Conservation (phyloP, 2,888 invertebrate species). For the Scaptomyza parva region DNA sequence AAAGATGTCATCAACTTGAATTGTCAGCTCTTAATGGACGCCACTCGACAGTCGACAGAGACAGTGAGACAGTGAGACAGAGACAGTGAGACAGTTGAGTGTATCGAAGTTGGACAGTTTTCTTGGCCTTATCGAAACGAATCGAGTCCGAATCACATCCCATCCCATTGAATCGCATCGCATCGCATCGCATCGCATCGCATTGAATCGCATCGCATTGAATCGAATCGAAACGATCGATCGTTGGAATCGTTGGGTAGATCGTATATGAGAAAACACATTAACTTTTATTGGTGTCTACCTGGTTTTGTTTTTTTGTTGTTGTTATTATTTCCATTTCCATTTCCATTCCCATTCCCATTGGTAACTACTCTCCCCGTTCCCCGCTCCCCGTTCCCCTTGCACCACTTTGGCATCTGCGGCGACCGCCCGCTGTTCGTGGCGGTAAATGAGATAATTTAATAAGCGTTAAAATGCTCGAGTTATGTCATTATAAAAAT, state of each 20-base stretch:
- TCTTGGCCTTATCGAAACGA: constrained; percentile 21
- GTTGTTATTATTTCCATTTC: background rate
- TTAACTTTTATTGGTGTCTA: constrained; percentile 73
- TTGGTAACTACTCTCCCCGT: background rate
- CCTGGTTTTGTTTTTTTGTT: constrained; percentile 47
- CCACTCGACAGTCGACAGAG: constrained; percentile 11
- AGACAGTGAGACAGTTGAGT: background rate
- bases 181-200: constrained; percentile 26
- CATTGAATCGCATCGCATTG: constrained; percentile 23
- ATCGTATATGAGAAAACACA: constrained; percentile 43
- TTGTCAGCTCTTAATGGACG: constrained; percentile 64
- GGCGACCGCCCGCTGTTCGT: constrained; percentile 72
- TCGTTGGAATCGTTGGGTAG: constrained; percentile 19
- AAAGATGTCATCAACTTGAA: constrained; percentile 78
- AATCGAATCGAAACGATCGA: constrained; percentile 29
- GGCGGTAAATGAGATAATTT: constrained; percentile 84
- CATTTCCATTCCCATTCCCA: constrained; percentile 2
- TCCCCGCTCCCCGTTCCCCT: background rate
- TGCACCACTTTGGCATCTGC: background rate
- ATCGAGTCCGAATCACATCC: too few relatives aligned
- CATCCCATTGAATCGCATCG: constrained; percentile 28
- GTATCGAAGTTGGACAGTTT: constrained; percentile 16
- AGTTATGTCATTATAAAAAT: constrained; percentile 84
- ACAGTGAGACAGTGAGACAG: background rate
- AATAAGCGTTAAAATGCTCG: constrained; percentile 85